Conservation (phyloP, 2,113 vertebrate genomes). For the Tachuris rubrigastra region DNA sequence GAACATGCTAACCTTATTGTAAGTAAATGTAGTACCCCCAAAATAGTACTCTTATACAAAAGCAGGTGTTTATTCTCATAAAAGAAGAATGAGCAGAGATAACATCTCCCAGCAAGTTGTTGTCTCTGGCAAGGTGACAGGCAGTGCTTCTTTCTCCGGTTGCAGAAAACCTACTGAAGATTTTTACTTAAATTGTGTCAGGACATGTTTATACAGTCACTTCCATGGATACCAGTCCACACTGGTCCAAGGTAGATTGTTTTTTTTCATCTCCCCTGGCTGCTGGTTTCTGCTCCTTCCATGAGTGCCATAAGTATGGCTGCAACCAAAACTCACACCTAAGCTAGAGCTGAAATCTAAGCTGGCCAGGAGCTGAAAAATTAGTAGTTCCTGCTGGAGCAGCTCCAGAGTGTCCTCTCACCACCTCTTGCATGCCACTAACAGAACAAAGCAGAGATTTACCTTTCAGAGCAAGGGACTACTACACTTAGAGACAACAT, state of each 20-base stretch:
- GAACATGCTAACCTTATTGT: not conserved
- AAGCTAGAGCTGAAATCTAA: not conserved
- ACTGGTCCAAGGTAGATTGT: not conserved
- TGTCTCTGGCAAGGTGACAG: not conserved
- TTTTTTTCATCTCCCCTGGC: not conserved
- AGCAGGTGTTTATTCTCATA: not conserved
- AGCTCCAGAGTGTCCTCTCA: not conserved
- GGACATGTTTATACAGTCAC: not conserved
- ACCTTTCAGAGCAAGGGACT: not conserved
- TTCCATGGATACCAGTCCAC: not conserved
- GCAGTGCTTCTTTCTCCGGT: not conserved
- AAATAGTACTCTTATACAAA: not conserved
- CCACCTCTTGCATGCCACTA: not conserved
- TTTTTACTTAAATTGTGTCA: not conserved
- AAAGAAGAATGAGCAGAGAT: not conserved
- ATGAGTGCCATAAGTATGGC: not conserved
- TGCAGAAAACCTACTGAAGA: not conserved
- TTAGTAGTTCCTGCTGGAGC: not conserved
- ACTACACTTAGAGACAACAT: not conserved
- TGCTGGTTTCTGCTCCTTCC: not conserved
- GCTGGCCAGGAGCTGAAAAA: not conserved
- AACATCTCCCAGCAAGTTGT: not conserved
- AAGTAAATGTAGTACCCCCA: not conserved
- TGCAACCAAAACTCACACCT: not conserved
- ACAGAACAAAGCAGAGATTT: not conserved